Evolutionary conservation across 2,113 vertebrate genomes (phyloP).

Genomic region (Tauraco erythrolophus): DNA sequence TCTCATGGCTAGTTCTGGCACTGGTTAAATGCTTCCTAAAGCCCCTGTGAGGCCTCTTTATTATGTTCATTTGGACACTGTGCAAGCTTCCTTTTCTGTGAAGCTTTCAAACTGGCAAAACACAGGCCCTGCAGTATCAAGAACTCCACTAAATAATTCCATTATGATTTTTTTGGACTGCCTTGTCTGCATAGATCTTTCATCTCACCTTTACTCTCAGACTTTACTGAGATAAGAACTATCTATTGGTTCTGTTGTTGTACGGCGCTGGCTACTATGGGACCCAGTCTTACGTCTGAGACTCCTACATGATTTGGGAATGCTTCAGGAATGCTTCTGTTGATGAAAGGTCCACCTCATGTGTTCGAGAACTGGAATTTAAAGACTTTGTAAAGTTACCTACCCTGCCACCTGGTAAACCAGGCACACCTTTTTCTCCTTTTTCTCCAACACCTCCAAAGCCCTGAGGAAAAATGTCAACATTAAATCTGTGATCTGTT

Average conservation of each 20-base stretch:
- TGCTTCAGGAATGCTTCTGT: neutral
- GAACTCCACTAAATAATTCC: neutral
- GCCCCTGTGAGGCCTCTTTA: neutral
- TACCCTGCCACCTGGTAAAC: conserved; percentile 91
- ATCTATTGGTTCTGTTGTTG: neutral
- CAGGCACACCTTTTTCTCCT: conserved; percentile 92
- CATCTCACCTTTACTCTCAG: neutral
- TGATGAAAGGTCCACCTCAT: neutral
- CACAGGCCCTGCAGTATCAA: neutral
- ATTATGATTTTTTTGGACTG: neutral
- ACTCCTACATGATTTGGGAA: neutral
- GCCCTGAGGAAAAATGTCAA: conserved; percentile 73
- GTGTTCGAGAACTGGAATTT: neutral
- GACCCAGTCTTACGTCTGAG: neutral
- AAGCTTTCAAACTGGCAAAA: neutral
- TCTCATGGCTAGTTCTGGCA: neutral
- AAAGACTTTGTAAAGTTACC: conserved; percentile 30
- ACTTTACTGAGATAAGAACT: neutral
- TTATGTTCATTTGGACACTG: neutral
- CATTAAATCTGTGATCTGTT: neutral
- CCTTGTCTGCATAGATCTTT: neutral
- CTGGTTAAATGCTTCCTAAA: neutral
- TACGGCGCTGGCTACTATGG: neutral
- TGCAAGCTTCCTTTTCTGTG: neutral
- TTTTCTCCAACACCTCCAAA: conserved; percentile 78